A percentile compares a stretch with the other conserved stretches of the same genome.
Conservation (phyloP, 2,797 vertebrate species). For the Malacoraja senta region DNA sequence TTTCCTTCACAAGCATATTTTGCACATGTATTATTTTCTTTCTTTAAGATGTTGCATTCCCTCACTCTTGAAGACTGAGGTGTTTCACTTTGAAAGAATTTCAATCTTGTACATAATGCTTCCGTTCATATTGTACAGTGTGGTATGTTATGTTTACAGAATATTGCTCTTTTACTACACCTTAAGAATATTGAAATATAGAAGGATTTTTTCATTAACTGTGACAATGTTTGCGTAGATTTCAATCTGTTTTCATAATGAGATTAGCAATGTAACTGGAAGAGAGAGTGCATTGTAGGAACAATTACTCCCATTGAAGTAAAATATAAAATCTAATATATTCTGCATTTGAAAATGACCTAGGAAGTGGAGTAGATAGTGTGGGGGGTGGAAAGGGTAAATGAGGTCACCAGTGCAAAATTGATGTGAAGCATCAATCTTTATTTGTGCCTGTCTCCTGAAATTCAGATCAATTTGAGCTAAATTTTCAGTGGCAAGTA, state of each 20-base stretch:
- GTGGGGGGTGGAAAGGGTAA: too few species aligned
- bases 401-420: too few species aligned
- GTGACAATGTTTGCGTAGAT: neutral
- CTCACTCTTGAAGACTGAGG: neutral
- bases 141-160: slow-evolving; percentile 90
- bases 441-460: too few species aligned
- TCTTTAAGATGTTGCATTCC: slow-evolving; percentile 42
- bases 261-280: slow-evolving; percentile 23
- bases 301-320: neutral
- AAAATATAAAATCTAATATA: neutral
- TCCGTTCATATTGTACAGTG: slow-evolving; percentile 77
- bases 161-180: slow-evolving; percentile 62
- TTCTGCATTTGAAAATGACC: neutral
- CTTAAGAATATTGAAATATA: neutral
- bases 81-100: slow-evolving; percentile 46
- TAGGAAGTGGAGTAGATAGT: neutral
- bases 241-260: slow-evolving; percentile 9
- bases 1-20: slow-evolving; percentile 88
- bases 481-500: too few species aligned
- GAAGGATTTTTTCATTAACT: neutral
- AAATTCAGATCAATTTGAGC: too few species aligned
- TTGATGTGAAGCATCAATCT: too few species aligned
- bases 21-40: slow-evolving; percentile 77
- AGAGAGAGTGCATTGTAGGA: slow-evolving; percentile 25
- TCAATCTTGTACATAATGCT: slow-evolving; percentile 78